Conservation (phyloP, 2,797 vertebrate species). For the Aulostomus chinensis region DNA sequence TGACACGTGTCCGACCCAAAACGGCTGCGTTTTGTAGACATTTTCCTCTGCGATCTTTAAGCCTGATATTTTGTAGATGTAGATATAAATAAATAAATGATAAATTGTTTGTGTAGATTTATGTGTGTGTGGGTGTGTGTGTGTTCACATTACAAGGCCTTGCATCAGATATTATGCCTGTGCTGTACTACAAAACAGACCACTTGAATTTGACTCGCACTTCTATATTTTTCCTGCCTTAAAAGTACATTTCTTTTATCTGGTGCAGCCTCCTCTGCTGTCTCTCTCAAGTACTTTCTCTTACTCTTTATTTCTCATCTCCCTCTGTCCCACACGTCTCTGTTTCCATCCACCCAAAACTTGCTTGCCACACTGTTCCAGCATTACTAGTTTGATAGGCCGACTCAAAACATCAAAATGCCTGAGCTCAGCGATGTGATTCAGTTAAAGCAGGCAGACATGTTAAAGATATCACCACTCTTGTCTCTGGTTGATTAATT, state of each 20-base stretch:
- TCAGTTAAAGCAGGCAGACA: no score
- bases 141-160: slow-evolving; percentile 47
- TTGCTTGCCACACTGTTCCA: slow-evolving; percentile 34
- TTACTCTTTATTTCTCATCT: slow-evolving; percentile 12
- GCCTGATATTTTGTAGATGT: slow-evolving; percentile 34
- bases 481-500: no score
- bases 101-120: neutral
- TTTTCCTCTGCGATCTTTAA: slow-evolving; percentile 37
- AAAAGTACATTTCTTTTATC: slow-evolving; percentile 31
- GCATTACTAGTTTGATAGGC: slow-evolving; percentile 37
- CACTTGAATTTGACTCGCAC: slow-evolving; percentile 34
- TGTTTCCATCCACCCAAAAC: slow-evolving; percentile 34
- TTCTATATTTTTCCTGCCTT: slow-evolving; percentile 38
- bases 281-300: slow-evolving; percentile 40
- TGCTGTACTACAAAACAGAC: slow-evolving; percentile 51
- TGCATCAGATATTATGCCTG: slow-evolving; percentile 63
- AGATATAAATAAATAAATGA: slow-evolving; percentile 33
- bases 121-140: slow-evolving; percentile 2
- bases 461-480: no score
- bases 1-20: slow-evolving; percentile 7
- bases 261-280: slow-evolving; percentile 22
- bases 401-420: slow-evolving; percentile 29
- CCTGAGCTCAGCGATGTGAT: slow-evolving; percentile 23
- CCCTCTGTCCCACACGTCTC: slow-evolving; percentile 20
- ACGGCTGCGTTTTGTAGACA: slow-evolving; percentile 20